Percentiles rank a stretch among this genome's conserved stretches.
Conservation (phyloP, 92 coral and sea anemone species). For the Plumapathes pennacea region DNA sequence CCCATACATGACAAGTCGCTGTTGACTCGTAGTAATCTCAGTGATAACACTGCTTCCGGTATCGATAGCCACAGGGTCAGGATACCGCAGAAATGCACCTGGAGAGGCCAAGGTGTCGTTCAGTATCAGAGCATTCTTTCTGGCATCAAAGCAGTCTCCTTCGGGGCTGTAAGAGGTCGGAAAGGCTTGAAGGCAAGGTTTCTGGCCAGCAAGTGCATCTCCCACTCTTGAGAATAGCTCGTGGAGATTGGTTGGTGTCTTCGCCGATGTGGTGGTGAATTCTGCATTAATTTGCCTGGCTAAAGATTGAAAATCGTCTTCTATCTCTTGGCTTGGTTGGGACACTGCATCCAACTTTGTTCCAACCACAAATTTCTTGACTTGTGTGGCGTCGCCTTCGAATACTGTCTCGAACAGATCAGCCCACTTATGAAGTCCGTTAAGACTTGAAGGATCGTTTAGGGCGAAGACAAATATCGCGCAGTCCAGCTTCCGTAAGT, state of each 20-base stretch:
- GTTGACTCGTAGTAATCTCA: slow-evolving; percentile 9
- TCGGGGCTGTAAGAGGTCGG: too few relatives aligned
- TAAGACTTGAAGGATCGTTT: slow-evolving; percentile 55
- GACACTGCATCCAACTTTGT: slow-evolving; percentile 51
- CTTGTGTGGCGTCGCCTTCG: slow-evolving; percentile 20
- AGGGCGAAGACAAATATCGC: slow-evolving; percentile 60
- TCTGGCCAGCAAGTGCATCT: too few relatives aligned
- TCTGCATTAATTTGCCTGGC: slow-evolving; percentile 52
- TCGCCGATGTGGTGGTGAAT: slow-evolving; percentile 56
- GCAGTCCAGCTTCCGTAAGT: slow-evolving; percentile 50
- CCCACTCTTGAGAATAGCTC: slow-evolving; percentile 46
- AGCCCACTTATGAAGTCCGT: slow-evolving; percentile 46
- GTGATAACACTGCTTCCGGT: slow-evolving; percentile 19
- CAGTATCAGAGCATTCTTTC: too few relatives aligned
- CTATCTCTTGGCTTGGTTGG: slow-evolving; percentile 21
- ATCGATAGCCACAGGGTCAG: slow-evolving; percentile 46
- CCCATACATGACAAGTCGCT: slow-evolving; percentile 28
- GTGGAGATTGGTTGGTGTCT: slow-evolving; percentile 18
- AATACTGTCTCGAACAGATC: slow-evolving; percentile 11
- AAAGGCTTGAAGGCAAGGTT: too few relatives aligned
- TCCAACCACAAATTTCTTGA: slow-evolving; percentile 59
- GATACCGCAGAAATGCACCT: slow-evolving; percentile 22
- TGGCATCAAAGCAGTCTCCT: too few relatives aligned
- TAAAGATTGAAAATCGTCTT: slow-evolving; percentile 37
- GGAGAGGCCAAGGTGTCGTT: slow-evolving; percentile 10